Evolutionary conservation across 2,888 invertebrate species (phyloP), one percentile per base, ranked within the genome.

Genomic region (Dilophus febrilis): DNA sequence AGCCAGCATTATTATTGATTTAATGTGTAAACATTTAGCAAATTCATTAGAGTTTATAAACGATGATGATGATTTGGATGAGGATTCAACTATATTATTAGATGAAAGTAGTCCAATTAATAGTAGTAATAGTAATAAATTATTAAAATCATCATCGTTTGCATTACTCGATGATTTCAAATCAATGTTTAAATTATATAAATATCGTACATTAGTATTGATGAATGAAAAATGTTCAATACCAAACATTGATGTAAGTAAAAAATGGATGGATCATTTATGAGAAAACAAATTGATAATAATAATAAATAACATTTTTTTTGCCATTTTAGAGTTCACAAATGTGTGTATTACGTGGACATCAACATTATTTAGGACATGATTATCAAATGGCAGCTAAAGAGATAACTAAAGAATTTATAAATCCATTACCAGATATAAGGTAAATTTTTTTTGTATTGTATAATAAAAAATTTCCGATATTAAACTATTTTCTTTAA

Each of bases 321-420:
- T n/a, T n/a, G n/a, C n/a, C n/a, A n/a, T n/a, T n/a, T n/a, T 31
- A 55, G 53, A 50, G 53, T 3, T 49, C 55, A 0, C 57, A 61
- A 31, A 53, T 56, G 42, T 51, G 58, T 8, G 54, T 60, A 4
- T 45, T 64, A 2, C 60, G 59, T 41, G 63, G 60, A 1, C 62
- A 60, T 49, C 61, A 63, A 45, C 61, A 59, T 48, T 64, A 61
- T 45, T 51, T 61, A 10, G 59, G 60, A 53, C 61, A 61, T 44
- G 63, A 63, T 45, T 63, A 61, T 43, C 63, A 63, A 49, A 63
- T 63, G 61, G 59, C 63, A 3, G 58, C 64, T 14, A 62, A 62
- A 42, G 59, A 62, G 44, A 41, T 63, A 13, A 54, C 57, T 38
- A 59, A 56, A 38, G 46, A 48, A 18, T 49, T 49, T 35, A 33